Evolutionary conservation across 2,113 vertebrate genomes (phyloP), one percentile per base, ranked within the genome.

Genomic region (Motacilla alba): DNA sequence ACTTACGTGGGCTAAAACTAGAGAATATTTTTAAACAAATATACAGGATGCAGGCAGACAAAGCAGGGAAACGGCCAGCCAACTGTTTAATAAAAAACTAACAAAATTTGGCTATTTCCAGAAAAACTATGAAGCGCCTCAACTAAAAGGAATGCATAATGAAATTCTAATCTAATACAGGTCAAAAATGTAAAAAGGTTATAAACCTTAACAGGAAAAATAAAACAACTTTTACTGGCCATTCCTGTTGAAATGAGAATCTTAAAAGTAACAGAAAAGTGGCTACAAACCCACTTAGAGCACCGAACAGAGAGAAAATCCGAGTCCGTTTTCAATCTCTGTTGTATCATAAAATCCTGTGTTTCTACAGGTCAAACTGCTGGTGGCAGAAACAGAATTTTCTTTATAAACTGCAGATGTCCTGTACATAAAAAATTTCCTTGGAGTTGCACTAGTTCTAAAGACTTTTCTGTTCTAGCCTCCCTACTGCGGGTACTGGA

Each of bases 101-200:
- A 93, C 67, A 97, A 97, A 98, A 98, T 97, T 96, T 95, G 97
- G 97, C 98, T 98, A 98, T 98, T 98, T 97, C 97, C 97, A 98
- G 97, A 97, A 92, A 93, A 98, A 97, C 97, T 98, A 98, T 93
- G 97, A 98, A 98, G 98, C 98, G 97, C 97, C 97, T 98, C 98
- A 98, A 98, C 98, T 98, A 98, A 98, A 98, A 98, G 99, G 99
- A 99, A 99, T 99, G 99, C 98, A 99, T 99, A 98, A 98, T 98
- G 98, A 98, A 97, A 98, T 97, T 96, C 98, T 98, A 98, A 92
- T 98, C 98, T 98, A 99, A 98, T 98, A 98, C 97, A 98, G 97
- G 97, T 98, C 98, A 98, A 97, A 97, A 98, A 98, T 97, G 98
- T 98, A 98, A 98, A 98, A 98, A 98, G 98, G 98, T 98, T 98